phyloP scores from a whole-genome alignment of 2,797 vertebrate species.

The Sebastes dallii region DNA sequence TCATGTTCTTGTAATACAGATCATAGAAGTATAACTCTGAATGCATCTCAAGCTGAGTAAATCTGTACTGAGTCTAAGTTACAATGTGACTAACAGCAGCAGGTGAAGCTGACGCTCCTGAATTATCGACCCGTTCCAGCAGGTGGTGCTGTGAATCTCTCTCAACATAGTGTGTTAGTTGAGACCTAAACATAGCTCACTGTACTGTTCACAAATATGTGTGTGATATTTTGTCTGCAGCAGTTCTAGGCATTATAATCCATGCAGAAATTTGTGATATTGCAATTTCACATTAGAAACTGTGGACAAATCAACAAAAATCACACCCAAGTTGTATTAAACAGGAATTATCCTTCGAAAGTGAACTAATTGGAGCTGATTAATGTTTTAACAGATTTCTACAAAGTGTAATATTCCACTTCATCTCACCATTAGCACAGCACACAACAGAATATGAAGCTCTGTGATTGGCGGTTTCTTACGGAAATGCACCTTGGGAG shows the following conservation, averaged over 20 bases:
- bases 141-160: slow-evolving; percentile 20
- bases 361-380: neutral
- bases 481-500: neutral
- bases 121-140: neutral
- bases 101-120: neutral
- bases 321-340: neutral
- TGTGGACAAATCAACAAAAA: neutral
- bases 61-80: neutral
- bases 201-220: neutral
- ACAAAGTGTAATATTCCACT: neutral
- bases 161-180: neutral
- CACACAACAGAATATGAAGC: neutral
- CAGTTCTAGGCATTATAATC: neutral
- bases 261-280: neutral
- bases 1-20: neutral
- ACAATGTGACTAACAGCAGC: neutral
- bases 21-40: neutral
- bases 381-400: neutral
- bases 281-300: neutral
- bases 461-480: neutral
- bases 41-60: neutral
- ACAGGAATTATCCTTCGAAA: neutral
- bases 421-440: neutral
- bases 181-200: neutral
- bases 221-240: neutral